Evolutionary conservation across 2,113 vertebrate species (phyloP).

Genomic region (Myotis lucifugus): DNA sequence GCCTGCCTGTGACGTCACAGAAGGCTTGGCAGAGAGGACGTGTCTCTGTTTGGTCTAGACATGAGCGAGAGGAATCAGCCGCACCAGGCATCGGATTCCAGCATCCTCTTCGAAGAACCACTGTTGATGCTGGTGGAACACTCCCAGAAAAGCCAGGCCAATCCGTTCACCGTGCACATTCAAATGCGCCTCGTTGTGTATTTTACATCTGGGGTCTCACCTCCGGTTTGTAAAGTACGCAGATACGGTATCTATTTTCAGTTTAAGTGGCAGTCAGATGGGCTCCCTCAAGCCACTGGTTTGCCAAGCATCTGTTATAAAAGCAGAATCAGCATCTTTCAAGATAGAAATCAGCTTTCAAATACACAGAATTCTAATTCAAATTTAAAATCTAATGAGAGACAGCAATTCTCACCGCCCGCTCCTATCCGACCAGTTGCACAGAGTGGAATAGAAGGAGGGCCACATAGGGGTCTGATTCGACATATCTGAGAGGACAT

Average conservation of each 20-base stretch:
- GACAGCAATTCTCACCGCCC: background rate
- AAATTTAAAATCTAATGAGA: background rate
- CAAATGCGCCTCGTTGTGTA: background rate
- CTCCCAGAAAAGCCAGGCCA: background rate
- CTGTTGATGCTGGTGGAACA: background rate
- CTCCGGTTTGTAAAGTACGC: background rate
- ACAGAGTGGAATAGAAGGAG: background rate
- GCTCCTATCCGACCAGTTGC: background rate
- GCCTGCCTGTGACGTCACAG: background rate
- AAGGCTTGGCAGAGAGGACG: background rate
- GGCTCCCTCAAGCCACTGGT: background rate
- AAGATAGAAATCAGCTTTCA: background rate
- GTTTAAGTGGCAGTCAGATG: background rate
- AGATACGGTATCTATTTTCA: background rate
- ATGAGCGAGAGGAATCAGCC: background rate
- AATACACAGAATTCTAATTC: background rate
- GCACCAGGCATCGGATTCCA: background rate
- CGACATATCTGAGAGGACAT: background rate
- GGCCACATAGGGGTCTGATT: background rate
- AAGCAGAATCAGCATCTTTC: background rate
- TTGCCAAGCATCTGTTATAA: background rate
- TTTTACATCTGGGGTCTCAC: background rate
- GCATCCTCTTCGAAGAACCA: background rate
- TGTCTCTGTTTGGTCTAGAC: conserved; percentile 46
- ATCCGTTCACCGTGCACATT: background rate